Conservation (phyloP, 2,797 vertebrate species). For the Rallus crepitans region DNA sequence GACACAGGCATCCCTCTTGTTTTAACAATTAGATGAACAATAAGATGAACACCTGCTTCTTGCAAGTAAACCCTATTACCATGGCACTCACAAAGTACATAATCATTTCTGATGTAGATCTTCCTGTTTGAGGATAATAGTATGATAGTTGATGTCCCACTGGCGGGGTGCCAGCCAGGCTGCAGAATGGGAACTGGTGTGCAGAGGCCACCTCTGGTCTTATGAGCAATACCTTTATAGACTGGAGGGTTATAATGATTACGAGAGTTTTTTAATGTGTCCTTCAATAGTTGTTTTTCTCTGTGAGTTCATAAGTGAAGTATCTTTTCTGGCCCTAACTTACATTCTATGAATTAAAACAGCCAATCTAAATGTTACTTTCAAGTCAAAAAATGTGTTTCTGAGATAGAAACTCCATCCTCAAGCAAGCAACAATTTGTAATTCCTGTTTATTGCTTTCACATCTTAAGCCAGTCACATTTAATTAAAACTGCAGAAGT, state of each 20-base stretch:
- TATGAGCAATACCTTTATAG: neutral
- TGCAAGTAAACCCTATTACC: neutral
- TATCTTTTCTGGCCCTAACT: neutral
- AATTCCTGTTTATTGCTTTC: neutral
- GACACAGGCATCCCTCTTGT: neutral
- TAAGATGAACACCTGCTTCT: neutral
- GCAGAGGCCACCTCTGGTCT: neutral
- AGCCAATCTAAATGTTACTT: neutral
- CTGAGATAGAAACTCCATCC: neutral
- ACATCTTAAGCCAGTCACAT: neutral
- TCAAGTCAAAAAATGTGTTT: neutral
- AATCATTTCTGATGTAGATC: neutral
- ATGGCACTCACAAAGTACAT: neutral
- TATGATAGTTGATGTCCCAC: neutral
- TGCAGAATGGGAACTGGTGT: neutral
- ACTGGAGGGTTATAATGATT: neutral
- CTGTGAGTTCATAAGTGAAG: neutral
- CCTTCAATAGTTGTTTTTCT: neutral
- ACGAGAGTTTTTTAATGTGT: neutral
- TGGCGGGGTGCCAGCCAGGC: neutral
- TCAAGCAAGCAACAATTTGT: neutral
- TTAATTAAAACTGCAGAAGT: conserved; percentile 26
- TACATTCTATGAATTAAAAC: neutral
- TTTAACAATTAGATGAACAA: neutral
- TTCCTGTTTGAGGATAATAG: neutral